phyloP scores from a whole-genome alignment of 2,888 invertebrate genomes.

The Arge pagana region DNA sequence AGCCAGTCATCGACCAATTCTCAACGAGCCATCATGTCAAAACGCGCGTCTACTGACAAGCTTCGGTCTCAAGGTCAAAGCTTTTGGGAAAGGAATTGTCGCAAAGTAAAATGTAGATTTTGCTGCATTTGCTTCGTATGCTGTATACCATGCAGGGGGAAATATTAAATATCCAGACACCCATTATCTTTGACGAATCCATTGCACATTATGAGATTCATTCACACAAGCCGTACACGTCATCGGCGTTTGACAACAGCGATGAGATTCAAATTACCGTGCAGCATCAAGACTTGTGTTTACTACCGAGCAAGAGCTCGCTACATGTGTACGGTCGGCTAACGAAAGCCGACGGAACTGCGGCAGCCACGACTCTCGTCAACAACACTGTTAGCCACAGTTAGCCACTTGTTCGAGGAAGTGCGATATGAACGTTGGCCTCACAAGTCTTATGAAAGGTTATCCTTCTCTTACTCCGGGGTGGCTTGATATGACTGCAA shows the following conservation, averaged over 20 bases:
- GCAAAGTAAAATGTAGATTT: too few species aligned
- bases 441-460: too few species aligned
- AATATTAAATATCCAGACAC: constrained; percentile 8
- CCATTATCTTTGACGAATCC: neutral
- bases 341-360: constrained; percentile 7
- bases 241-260: constrained; percentile 19
- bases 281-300: too few species aligned
- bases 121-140: neutral
- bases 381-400: constrained; percentile 44
- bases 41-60: too few species aligned
- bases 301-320: constrained; percentile 24
- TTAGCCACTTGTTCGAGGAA: constrained; percentile 45
- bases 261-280: constrained; percentile 30
- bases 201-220: neutral
- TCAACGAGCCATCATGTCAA: too few species aligned
- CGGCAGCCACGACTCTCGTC: constrained; percentile 23
- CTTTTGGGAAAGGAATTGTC: too few species aligned
- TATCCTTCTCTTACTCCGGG: too few species aligned
- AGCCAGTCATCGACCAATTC: too few species aligned
- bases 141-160: neutral
- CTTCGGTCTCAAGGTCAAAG: too few species aligned
- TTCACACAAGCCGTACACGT: neutral
- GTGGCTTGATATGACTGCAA: too few species aligned
- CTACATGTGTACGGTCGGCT: constrained; percentile 26
- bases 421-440: constrained; percentile 49